Conservation (phyloP, 2,888 invertebrate genomes). For the Mayetiola destructor region DNA sequence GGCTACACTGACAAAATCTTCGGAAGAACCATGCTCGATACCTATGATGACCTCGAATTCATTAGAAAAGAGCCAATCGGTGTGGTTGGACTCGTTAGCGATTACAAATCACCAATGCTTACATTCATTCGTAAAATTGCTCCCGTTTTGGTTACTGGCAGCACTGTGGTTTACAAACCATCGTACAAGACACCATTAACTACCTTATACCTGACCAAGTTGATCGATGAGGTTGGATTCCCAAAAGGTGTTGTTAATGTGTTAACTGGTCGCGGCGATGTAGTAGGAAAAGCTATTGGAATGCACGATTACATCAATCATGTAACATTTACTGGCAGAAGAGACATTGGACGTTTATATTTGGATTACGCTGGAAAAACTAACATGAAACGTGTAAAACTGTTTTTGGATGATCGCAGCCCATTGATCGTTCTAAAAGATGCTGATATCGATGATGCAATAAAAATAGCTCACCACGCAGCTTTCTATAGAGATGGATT, state of each 20-base stretch:
- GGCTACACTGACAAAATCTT: slow-evolving; percentile 68
- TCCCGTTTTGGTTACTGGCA: slow-evolving; percentile 37
- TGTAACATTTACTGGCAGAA: slow-evolving; percentile 57
- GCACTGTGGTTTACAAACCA: slow-evolving; percentile 57
- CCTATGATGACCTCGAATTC: slow-evolving; percentile 44
- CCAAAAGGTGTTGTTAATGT: slow-evolving; percentile 60
- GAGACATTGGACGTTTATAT: slow-evolving; percentile 43
- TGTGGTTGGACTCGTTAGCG: slow-evolving; percentile 54
- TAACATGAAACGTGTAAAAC: slow-evolving; percentile 44
- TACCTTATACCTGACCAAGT: slow-evolving; percentile 49
- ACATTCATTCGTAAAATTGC: slow-evolving; percentile 64
- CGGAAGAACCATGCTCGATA: slow-evolving; percentile 60
- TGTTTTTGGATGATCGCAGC: slow-evolving; percentile 50
- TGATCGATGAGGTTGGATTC: slow-evolving; percentile 60
- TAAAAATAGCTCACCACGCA: slow-evolving; percentile 36
- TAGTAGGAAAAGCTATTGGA: slow-evolving; percentile 49
- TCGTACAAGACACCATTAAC: slow-evolving; percentile 64
- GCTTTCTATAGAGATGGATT: slow-evolving; percentile 47
- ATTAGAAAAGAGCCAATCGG: slow-evolving; percentile 52
- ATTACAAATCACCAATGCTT: slow-evolving; percentile 55
- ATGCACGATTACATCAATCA: slow-evolving; percentile 49
- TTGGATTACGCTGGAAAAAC: slow-evolving; percentile 39
- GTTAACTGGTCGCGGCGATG: slow-evolving; percentile 45
- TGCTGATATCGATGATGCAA: slow-evolving; percentile 34
- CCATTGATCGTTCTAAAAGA: slow-evolving; percentile 46